These are phyloP conservation scores for Parauchenoglanis punctatus DNA, from an alignment of 2,797 vertebrate species.

Conservation along the genomic window DNA sequence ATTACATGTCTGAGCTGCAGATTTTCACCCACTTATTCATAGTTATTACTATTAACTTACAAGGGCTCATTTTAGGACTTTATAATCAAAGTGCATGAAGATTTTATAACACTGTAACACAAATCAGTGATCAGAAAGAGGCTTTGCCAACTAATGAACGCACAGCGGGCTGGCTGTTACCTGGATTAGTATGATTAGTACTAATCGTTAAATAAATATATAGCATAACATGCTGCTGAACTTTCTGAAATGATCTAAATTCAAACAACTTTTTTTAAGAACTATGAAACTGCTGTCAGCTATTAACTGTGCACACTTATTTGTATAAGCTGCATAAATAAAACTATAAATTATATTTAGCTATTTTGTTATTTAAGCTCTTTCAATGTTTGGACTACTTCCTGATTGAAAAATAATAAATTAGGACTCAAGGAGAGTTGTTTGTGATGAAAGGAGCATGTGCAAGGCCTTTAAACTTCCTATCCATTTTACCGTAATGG, in stretches of 20 bases:
- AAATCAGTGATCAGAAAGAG: neutral
- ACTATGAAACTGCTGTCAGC: neutral
- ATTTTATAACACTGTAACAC: neutral
- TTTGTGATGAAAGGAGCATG: slow-evolving; percentile 30
- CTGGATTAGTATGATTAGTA: neutral
- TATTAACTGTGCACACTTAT: neutral
- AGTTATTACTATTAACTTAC: neutral
- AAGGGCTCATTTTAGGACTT: neutral
- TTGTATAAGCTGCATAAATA: neutral
- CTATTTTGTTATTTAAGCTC: neutral
- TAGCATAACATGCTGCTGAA: neutral
- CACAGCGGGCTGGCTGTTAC: neutral
- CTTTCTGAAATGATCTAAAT: neutral
- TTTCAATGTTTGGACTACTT: neutral
- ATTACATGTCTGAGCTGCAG: neutral
- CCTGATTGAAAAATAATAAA: slow-evolving; percentile 12
- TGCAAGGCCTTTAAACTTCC: slow-evolving; percentile 53
- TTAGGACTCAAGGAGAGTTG: neutral
- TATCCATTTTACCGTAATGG: slow-evolving; percentile 69
- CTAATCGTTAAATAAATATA: neutral
- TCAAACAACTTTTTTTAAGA: neutral
- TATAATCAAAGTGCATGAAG: neutral
- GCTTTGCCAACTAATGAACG: neutral
- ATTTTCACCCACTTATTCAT: neutral
- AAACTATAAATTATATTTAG: too few relatives aligned